Evolutionary conservation across 1,140 invertebrate species (phyloP), one percentile per base, ranked within the genome.

Genomic region (Psix sp.): DNA sequence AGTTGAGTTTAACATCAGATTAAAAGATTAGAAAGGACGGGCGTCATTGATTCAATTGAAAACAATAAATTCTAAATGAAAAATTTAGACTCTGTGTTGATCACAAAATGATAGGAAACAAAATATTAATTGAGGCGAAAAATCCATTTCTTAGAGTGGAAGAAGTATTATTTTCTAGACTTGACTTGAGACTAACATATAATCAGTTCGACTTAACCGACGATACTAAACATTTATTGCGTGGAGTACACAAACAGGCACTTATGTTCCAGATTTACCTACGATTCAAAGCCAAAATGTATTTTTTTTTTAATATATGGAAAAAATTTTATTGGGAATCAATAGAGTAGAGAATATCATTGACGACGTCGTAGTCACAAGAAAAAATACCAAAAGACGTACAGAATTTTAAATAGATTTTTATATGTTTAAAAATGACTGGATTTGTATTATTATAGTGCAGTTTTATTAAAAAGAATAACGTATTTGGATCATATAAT

Each of bases 51-150:
- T 13, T 15, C 13, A 21, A 63, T 65, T 1, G 40, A 52, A 26
- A 67, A 54, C 5, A 76, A 56, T 14, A 80, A 88, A 31, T 90
- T 59, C 42, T 78, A 0, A 77, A 89, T 68, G 85, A 84, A 6
- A 66, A 76, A 13, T 66, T 86, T 21, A 59, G 89, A 14, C 79
- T 90, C 18, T 88, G 88, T 74, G 82, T 78, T 0, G 88, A 90
- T 78, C 90, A 86, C 79, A 86, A 86, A 54, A 71, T 78, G 1
- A 87, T 85, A 3, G 45, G 89, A 3, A 87, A 88, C 62, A 79
- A 70, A 39, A 60, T 57, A 13, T 40, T 86, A 18, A 60, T 77
- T 33, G 77, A 83, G 11, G 77, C 83, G 20, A 77, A 80, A 21
- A 79, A 82, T 62, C 85, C 83, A 0, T 48, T 88, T 20, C 84